Conservation (phyloP, 92 coral and sea anemone genomes). For the Metridium senile region DNA sequence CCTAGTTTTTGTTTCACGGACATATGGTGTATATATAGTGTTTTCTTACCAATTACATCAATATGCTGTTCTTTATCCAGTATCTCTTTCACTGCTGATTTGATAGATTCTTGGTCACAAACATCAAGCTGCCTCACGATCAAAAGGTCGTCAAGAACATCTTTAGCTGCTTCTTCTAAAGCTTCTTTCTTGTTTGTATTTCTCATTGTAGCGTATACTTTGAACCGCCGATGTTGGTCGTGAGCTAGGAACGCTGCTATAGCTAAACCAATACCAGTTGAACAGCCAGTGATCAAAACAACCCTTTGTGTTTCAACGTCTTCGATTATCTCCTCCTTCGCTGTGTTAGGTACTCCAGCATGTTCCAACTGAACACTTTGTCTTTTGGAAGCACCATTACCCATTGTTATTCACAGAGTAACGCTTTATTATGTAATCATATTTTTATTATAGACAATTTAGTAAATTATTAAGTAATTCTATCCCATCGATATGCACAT, state of each 20-base stretch:
- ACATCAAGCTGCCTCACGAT: conserved; percentile 73
- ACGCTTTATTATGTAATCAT: too few species aligned
- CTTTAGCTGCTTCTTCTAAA: conserved; percentile 61
- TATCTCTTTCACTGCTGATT: conserved; percentile 58
- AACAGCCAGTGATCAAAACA: conserved; percentile 63
- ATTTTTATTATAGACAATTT: too few species aligned
- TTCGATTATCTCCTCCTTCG: conserved; percentile 23
- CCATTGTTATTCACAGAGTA: too few species aligned
- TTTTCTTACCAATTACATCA: conserved; percentile 79
- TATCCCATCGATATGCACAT: too few species aligned
- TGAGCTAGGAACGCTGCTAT: conserved; percentile 61
- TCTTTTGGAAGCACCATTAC: conserved; percentile 13
- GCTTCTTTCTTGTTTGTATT: conserved; percentile 73
- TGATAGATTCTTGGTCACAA: conserved; percentile 68
- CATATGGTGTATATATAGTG: too few species aligned
- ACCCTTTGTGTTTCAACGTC: conserved; percentile 17
- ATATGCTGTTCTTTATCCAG: conserved; percentile 68
- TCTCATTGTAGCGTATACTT: conserved; percentile 81
- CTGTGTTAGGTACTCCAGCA: background rate
- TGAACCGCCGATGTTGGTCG: conserved; percentile 63
- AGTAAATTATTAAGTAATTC: too few species aligned
- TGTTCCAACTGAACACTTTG: background rate
- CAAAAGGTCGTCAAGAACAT: conserved; percentile 58
- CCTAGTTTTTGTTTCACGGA: too few species aligned
- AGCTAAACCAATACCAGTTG: conserved; percentile 67